Evolutionary conservation across 2,797 vertebrate species (phyloP).

Genomic region (Esox lucius): DNA sequence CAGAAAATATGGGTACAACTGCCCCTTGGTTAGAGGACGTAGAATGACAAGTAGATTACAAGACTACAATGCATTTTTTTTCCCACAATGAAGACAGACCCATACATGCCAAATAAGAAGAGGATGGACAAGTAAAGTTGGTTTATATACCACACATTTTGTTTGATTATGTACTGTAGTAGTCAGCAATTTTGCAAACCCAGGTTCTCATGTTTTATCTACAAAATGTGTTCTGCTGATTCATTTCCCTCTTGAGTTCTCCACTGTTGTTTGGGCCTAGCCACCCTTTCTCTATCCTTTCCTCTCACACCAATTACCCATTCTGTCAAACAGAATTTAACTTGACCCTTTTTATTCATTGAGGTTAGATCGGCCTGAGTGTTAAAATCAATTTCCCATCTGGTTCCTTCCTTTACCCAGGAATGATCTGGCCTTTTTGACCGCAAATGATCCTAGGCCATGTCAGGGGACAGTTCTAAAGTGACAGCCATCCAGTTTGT

Average conservation of each 20-base stretch:
- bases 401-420: neutral
- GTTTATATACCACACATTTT: no score
- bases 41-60: no score
- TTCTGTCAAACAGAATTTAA: constrained; percentile 24
- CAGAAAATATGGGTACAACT: no score
- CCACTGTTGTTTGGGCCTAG: neutral
- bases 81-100: no score
- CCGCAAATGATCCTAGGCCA: constrained; percentile 12
- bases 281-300: constrained; percentile 2
- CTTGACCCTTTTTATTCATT: constrained; percentile 18
- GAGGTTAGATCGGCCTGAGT: constrained; percentile 8
- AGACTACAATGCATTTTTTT: no score
- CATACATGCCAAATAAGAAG: no score
- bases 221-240: neutral
- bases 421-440: constrained; percentile 4
- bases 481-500: constrained; percentile 1
- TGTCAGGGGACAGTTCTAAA: neutral
- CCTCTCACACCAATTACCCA: constrained; percentile 19
- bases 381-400: constrained; percentile 6
- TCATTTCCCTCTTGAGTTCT: neutral
- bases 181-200: no score
- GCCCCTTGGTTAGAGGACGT: no score
- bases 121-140: no score
- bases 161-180: no score
- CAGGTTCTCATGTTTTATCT: no score